These are phyloP conservation scores for Himalopsyche tibetana DNA, from an alignment of 2,888 invertebrate genomes.

Conservation along the genomic window DNA sequence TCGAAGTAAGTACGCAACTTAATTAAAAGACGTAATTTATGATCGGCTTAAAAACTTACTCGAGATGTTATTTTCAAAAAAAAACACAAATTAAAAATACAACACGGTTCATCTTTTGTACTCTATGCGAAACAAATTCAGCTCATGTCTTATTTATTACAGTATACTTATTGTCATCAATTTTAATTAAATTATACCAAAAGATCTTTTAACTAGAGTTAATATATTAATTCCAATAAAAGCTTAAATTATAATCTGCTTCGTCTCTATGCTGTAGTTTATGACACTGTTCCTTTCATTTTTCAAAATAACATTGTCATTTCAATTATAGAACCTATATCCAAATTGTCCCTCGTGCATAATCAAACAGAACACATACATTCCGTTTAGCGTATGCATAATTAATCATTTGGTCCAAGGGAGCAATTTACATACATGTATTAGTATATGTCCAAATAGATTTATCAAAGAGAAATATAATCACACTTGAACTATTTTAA, in stretches of 20 bases:
- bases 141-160: background rate
- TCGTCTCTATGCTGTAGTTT: conserved; percentile 7
- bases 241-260: conserved; percentile 20
- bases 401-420: conserved; percentile 57
- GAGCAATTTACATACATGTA: conserved; percentile 41
- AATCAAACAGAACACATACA: conserved; percentile 56
- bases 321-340: conserved; percentile 43
- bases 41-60: conserved; percentile 15
- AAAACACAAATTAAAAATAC: background rate
- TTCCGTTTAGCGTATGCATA: conserved; percentile 62
- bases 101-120: background rate
- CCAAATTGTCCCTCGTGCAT: conserved; percentile 50
- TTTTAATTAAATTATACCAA: background rate
- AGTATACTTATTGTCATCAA: background rate
- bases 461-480: conserved; percentile 24
- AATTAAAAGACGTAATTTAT: conserved; percentile 4
- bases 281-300: background rate
- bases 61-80: background rate
- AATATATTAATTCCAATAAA: background rate
- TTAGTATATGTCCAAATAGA: conserved; percentile 23
- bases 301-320: conserved; percentile 37
- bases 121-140: background rate
- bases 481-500: background rate
- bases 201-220: background rate
- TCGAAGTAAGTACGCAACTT: background rate